These are phyloP conservation scores for Aphrocallistes beatrix DNA, from an alignment of 37 sponge, comb jelly and placozoan species.

Conservation along the genomic window DNA sequence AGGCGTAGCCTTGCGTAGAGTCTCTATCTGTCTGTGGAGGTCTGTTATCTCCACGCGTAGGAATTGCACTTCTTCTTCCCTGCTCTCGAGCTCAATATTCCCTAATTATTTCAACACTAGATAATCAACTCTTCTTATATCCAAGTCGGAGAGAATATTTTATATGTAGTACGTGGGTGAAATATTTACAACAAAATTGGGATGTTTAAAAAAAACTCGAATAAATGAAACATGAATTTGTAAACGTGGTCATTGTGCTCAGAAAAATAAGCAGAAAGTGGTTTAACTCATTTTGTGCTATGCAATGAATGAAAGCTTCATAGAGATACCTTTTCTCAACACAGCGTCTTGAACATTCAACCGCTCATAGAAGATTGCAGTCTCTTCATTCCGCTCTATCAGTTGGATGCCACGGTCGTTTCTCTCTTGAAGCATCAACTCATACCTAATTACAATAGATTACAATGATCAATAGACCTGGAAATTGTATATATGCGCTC, in stretches of 20 bases:
- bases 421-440: slow-evolving; percentile 74
- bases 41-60: slow-evolving; percentile 68
- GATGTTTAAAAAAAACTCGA: too few relatives aligned
- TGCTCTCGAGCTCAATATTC: slow-evolving; percentile 46
- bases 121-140: too few relatives aligned
- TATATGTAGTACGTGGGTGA: not conserved
- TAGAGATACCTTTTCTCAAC: not conserved
- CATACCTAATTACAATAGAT: slow-evolving; percentile 65
- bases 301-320: too few relatives aligned
- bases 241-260: too few relatives aligned
- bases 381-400: slow-evolving; percentile 96
- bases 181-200: not conserved
- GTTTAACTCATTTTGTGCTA: too few relatives aligned
- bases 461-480: not conserved
- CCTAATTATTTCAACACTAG: slow-evolving; percentile 25
- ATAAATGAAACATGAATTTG: too few relatives aligned
- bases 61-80: slow-evolving; percentile 75
- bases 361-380: slow-evolving; percentile 89
- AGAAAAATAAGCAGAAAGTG: too few relatives aligned
- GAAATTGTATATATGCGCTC: not conserved
- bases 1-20: slow-evolving; percentile 42
- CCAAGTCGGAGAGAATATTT: not conserved
- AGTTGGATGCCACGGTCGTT: slow-evolving; percentile 88
- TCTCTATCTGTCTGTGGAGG: slow-evolving; percentile 48
- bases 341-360: slow-evolving; percentile 63